Evolutionary conservation across 1,140 invertebrate genomes (phyloP), one percentile per base, ranked within the genome.

Genomic region (Melipona quadrifasciata): DNA sequence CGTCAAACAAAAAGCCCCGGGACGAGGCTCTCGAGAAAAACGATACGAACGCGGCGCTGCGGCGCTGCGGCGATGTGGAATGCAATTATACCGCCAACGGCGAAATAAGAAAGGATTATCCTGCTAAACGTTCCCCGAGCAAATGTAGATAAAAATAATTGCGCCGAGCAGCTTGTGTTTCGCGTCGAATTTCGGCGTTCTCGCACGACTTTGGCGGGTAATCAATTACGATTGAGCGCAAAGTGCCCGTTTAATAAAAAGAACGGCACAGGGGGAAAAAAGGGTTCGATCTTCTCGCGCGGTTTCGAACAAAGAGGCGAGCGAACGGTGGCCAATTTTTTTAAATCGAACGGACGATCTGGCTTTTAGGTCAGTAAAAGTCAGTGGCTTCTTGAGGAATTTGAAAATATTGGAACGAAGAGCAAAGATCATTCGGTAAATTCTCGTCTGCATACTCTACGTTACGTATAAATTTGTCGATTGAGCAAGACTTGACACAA

Each of bases 11-110:
- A 80, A 78, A 67, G 47, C 68, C 6, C 6, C 47, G 39, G 58
- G 73, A 84, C 82, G 77, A 73, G 51, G 51, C 82, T 39, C 77
- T 31, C 39, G 76, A 80, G 82, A 80, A 84, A 84, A 84, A 83
- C 65, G 65, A 53, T 70, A 83, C 65, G 39, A 47, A 47, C 39
- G 8, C 39, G 39, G 39, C 8, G 39, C 6, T 47, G 61, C 81
- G 19, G 55, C 19, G 53, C 17, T 51, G 81, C 55, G 55, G 53
- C 58, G 58, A 12, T 31, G 31, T 55, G 68, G 77, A 84, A 84
- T 80, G 82, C 77, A 84, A 84, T 80, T 84, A 84, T 84, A n/a
- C 39, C 70, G 67, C 67, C 55, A 31, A 53, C 24, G 57, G 57
- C 53, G 47, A 39, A 84, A 72, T 84, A 80, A 84, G 77, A 73